Base-by-base conservation (phyloP, 2,797 vertebrate genomes). In the Chrysolophus pictus region DNA sequence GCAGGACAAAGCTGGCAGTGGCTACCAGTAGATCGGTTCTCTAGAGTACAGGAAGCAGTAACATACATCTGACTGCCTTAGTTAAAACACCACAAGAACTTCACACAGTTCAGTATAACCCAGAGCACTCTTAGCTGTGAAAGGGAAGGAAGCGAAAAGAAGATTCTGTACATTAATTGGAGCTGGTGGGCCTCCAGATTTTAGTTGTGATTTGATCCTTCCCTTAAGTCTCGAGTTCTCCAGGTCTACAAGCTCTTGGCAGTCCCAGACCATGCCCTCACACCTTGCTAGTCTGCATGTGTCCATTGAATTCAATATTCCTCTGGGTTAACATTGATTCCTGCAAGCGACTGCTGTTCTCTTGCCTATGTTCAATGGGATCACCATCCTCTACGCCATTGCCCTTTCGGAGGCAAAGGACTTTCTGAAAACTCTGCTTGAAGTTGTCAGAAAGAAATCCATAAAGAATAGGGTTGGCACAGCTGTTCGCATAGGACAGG, bases 401-500 rank as follows among this genome's bases (percentile, higher is more conserved):
- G 21, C 98, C 94, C 35, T 98, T 97, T 28, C 94, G 96, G 39
- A 98, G 94, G 68, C 98, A 98, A 35, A 98, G 96, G 65, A 98
- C 97, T 84, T 98, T 98, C 94, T 88, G 98, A 95, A 98, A 98
- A 63, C 99, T 99, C 97, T 98, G 98, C 85, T 98, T 99, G 97
- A 99, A 98, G 97, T 99, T 99, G 72, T 99, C 98, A 0, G 99
- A 99, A 64, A 99, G 98, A 93, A 99, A 99, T 47, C 98, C 98
- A 0, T 99, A 99, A 44, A 99, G 98, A 68, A 99, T 85, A 1
- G 99, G 99, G 96, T 99, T 99, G 97, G 98, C 99, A 13, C 99
- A 99, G 97, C 99, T 99, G 97, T 99, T 99, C 95, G 99, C 98
- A 4, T 99, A 99, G 85, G 99, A 98, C 65, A 99, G 97, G 90